phyloP scores from a whole-genome alignment of 1,140 invertebrate species.

The Bombyx mandarina region DNA sequence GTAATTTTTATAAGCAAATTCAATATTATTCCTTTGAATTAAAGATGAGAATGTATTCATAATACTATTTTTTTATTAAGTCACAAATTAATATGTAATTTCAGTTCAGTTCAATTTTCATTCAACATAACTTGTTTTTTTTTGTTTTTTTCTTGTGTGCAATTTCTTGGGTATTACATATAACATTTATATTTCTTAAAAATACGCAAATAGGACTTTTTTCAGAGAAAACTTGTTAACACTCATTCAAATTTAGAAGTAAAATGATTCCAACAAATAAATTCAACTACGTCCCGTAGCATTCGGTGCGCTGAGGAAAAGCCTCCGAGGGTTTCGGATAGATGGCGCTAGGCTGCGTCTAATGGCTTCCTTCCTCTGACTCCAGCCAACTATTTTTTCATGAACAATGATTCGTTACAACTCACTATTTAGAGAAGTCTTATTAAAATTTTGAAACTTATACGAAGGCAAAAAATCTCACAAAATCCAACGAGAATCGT shows the following conservation, averaged over 20 bases:
- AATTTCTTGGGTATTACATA: neutral
- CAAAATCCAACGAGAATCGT: slow-evolving; percentile 20
- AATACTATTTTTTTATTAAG: no score
- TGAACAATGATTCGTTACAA: neutral
- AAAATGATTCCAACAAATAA: slow-evolving; percentile 11
- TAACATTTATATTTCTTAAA: neutral
- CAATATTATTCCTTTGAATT: no score
- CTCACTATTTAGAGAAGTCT: neutral
- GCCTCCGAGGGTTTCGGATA: slow-evolving; percentile 64
- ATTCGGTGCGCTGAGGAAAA: slow-evolving; percentile 53
- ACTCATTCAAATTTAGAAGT: slow-evolving; percentile 1
- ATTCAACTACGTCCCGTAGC: slow-evolving; percentile 50
- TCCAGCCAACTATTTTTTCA: slow-evolving; percentile 9
- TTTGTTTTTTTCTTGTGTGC: no score
- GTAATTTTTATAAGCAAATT: no score
- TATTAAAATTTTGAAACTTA: neutral
- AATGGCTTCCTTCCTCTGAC: slow-evolving; percentile 32
- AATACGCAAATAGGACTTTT: neutral
- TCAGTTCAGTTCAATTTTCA: no score
- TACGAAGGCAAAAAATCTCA: neutral
- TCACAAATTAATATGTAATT: no score
- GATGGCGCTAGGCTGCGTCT: slow-evolving; percentile 62
- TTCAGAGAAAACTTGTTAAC: slow-evolving; percentile 8
- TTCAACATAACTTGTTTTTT: no score
- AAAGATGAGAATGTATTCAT: no score